These are phyloP conservation scores for Clostera curtula DNA, from an alignment of 2,888 invertebrate genomes.

Conservation along the genomic window DNA sequence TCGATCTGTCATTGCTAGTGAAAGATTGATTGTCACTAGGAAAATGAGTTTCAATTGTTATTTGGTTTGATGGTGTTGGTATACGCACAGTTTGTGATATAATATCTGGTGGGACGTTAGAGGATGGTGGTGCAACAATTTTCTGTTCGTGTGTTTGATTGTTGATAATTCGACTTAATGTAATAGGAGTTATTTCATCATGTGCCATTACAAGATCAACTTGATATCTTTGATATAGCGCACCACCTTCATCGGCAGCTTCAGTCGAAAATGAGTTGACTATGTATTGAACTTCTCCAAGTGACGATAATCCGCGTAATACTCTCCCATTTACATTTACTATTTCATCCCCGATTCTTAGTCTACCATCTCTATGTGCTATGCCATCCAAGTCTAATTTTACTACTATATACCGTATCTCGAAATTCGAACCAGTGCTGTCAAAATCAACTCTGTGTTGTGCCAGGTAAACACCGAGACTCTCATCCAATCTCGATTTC, in stretches of 20 bases:
- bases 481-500: constrained; percentile 79
- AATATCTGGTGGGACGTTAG: constrained; percentile 60
- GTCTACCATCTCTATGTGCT: constrained; percentile 85
- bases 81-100: constrained; percentile 65
- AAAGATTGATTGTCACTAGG: constrained; percentile 50
- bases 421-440: constrained; percentile 67
- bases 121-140: constrained; percentile 25
- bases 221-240: constrained; percentile 60
- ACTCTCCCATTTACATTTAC: constrained; percentile 91
- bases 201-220: constrained; percentile 79
- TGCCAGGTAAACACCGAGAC: constrained; percentile 81
- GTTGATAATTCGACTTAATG: constrained; percentile 59
- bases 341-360: constrained; percentile 91
- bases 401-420: constrained; percentile 77
- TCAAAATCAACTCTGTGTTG: constrained; percentile 77
- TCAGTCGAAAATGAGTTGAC: constrained; percentile 71
- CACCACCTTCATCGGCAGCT: constrained; percentile 49
- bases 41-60: constrained; percentile 65
- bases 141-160: constrained; percentile 45
- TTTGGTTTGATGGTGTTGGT: constrained; percentile 53
- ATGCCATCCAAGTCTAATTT: constrained; percentile 79
- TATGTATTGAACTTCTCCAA: constrained; percentile 78
- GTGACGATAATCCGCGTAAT: constrained; percentile 81
- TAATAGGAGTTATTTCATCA: constrained; percentile 76
- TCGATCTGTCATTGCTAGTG: constrained; percentile 25